These are phyloP conservation scores for Leptarthrus brevirostris DNA, from an alignment of 2,888 invertebrate genomes.

Conservation along the genomic window DNA sequence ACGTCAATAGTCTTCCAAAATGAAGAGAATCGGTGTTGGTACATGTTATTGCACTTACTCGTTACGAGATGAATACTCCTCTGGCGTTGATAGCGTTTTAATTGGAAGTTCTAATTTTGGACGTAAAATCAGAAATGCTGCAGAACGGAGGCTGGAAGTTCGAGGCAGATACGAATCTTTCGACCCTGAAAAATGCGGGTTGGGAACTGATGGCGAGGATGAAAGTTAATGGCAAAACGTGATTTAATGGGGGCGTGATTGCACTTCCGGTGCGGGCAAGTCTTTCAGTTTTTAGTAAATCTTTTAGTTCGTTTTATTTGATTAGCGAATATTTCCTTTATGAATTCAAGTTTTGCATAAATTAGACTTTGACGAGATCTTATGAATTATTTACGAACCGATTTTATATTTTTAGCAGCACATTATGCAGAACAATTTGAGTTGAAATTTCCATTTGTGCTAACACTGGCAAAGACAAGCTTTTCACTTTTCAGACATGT, in stretches of 20 bases:
- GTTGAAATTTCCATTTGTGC: too few species aligned
- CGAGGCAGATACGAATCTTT: neutral
- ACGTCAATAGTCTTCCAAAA: neutral
- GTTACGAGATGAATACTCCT: neutral
- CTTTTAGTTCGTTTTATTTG: neutral
- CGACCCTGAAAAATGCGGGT: neutral
- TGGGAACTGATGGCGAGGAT: neutral
- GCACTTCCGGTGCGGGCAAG: neutral
- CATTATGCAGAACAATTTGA: too few species aligned
- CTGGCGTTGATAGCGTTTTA: neutral
- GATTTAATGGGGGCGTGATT: constrained; percentile 19
- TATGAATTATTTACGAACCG: too few species aligned
- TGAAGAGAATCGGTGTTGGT: neutral
- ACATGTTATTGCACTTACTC: neutral
- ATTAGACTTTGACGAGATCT: too few species aligned
- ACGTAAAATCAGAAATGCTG: too few species aligned
- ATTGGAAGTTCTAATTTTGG: neutral
- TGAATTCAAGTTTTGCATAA: too few species aligned
- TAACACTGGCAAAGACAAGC: too few species aligned
- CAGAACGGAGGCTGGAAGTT: too few species aligned
- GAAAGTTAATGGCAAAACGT: neutral
- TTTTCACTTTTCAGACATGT: too few species aligned
- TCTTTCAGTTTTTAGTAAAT: neutral
- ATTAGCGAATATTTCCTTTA: neutral
- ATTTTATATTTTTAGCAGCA: too few species aligned